These are phyloP conservation scores for Anoplophora glabripennis DNA, from an alignment of 1,140 invertebrate species.

Conservation along the genomic window DNA sequence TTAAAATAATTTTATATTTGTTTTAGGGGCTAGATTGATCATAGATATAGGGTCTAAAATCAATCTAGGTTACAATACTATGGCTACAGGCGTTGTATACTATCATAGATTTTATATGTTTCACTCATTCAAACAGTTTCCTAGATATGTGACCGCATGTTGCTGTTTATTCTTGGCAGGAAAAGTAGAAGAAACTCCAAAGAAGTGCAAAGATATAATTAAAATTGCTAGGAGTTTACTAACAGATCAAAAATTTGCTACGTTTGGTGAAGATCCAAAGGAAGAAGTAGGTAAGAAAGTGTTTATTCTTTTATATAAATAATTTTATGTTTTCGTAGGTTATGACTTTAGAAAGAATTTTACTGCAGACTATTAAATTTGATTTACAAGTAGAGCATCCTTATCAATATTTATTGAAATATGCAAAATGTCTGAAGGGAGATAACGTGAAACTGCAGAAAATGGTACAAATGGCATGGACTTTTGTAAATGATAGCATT, in stretches of 20 bases:
- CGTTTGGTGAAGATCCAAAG: constrained; percentile 91
- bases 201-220: constrained; percentile 98
- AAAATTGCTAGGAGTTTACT: constrained; percentile 81
- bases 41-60: constrained; percentile 91
- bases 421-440: constrained; percentile 95
- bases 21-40: constrained; percentile 81
- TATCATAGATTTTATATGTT: constrained; percentile 99
- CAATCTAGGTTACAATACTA: constrained; percentile 94
- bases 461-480: constrained; percentile 99
- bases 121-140: constrained; percentile 94
- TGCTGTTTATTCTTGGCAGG: constrained; percentile 96
- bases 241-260: constrained; percentile 76
- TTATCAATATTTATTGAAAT: constrained; percentile 91
- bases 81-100: constrained; percentile 96
- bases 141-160: constrained; percentile 95
- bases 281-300: no score
- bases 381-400: constrained; percentile 98
- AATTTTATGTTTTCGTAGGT: no score
- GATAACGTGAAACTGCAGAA: constrained; percentile 91
- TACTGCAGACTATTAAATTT: constrained; percentile 98
- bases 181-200: constrained; percentile 99
- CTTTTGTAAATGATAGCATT: constrained; percentile 97
- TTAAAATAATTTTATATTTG: constrained; percentile 33
- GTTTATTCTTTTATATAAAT: no score
- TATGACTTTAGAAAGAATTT: constrained; percentile 94